Percentiles rank a stretch among this genome's conserved stretches.
phyloP scores from a whole-genome alignment of 2,888 invertebrate species.

The Sabatieria punctata region DNA sequence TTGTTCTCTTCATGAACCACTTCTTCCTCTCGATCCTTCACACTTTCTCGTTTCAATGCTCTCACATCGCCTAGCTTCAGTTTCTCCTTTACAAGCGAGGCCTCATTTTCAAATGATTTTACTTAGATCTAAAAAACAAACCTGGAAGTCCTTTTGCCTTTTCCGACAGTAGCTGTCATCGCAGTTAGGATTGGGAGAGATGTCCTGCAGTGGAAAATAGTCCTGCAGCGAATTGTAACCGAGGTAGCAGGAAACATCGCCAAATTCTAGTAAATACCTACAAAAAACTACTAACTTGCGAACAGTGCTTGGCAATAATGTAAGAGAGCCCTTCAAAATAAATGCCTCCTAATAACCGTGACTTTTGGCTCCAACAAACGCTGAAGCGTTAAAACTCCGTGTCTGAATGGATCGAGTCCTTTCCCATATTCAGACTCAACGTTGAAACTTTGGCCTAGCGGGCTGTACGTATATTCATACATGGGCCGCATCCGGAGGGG shows the following conservation, averaged over 20 bases:
- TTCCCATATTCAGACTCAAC: no score
- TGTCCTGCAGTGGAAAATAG: constrained; percentile 80
- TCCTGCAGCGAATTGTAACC: constrained; percentile 92
- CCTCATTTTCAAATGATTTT: not conserved
- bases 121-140: not conserved
- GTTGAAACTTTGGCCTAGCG: no score
- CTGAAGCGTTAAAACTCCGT: no score
- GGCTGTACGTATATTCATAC: no score
- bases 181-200: constrained; percentile 79
- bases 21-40: constrained; percentile 33
- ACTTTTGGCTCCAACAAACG: no score
- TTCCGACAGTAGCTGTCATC: constrained; percentile 56
- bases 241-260: constrained; percentile 72
- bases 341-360: no score
- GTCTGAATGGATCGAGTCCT: no score
- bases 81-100: constrained; percentile 9
- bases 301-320: no score
- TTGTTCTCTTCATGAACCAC: constrained; percentile 65
- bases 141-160: constrained; percentile 35
- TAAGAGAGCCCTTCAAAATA: no score
- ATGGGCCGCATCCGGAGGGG: no score
- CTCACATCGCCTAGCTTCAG: constrained; percentile 39
- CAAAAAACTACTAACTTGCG: no score
- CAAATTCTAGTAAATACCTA: constrained; percentile 73
- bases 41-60: constrained; percentile 47